phyloP scores from a whole-genome alignment of 2,888 invertebrate species.

The Marronus borbonicus region DNA sequence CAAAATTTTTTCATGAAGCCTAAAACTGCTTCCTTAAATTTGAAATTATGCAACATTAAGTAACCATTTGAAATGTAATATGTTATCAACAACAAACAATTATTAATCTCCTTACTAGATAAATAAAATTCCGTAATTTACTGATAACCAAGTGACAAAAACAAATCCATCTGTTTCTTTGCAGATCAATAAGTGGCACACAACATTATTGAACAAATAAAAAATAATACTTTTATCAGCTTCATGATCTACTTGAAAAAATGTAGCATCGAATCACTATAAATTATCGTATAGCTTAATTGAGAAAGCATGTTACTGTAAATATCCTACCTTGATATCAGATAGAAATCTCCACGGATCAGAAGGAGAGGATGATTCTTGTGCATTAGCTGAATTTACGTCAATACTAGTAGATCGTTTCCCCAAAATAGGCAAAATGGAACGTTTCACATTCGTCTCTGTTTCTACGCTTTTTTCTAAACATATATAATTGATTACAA shows the following conservation, averaged over 20 bases:
- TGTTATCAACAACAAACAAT: no score
- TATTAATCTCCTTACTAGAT: no score
- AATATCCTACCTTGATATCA: conserved; percentile 73
- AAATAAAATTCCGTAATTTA: neutral
- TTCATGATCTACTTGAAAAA: no score
- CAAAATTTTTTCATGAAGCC: no score
- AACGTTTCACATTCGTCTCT: conserved; percentile 73
- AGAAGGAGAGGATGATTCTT: conserved; percentile 71
- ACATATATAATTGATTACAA: neutral
- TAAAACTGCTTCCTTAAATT: no score
- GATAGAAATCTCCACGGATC: conserved; percentile 83
- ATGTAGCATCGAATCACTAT: no score
- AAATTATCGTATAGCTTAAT: no score
- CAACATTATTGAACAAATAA: no score
- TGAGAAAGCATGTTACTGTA: no score
- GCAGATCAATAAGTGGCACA: no score
- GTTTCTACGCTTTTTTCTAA: conserved; percentile 59
- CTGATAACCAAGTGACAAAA: neutral
- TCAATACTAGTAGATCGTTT: conserved; percentile 78
- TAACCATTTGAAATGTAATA: neutral
- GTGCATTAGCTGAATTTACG: conserved; percentile 59
- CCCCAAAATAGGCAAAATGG: conserved; percentile 74
- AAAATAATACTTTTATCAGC: no score
- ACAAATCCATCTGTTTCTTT: neutral
- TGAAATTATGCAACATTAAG: no score